A percentile compares a stretch with the other conserved stretches of the same genome.
Evolutionary conservation across 2,888 invertebrate species (phyloP).

Genomic region (Hypolimnas misippus): DNA sequence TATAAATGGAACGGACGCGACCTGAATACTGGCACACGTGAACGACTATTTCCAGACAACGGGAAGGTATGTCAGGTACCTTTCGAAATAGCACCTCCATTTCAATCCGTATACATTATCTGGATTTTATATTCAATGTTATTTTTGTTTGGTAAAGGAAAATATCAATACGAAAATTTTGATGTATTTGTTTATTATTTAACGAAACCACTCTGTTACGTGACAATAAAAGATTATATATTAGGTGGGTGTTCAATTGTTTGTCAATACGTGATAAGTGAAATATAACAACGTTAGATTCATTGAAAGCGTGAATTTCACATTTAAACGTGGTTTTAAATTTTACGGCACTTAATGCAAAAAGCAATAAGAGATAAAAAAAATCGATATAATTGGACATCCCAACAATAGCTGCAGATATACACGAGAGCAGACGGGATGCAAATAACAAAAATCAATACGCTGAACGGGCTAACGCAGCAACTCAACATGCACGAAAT

Average conservation of each 20-base stretch:
- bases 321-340: no score
- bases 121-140: conserved; percentile 40
- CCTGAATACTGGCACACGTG: conserved; percentile 73
- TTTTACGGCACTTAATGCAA: conserved; percentile 35
- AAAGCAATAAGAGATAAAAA: conserved; percentile 47
- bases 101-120: conserved; percentile 40
- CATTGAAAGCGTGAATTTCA: no score
- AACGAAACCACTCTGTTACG: neutral
- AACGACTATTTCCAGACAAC: conserved; percentile 71
- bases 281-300: no score
- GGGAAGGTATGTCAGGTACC: conserved; percentile 69
- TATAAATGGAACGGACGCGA: conserved; percentile 71
- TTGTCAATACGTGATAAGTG: no score
- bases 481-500: conserved; percentile 73
- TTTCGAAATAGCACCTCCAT: conserved; percentile 63
- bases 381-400: conserved; percentile 61
- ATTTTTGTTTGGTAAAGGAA: conserved; percentile 12
- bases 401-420: conserved; percentile 76
- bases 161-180: conserved; percentile 10
- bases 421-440: conserved; percentile 76
- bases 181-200: conserved; percentile 6
- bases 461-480: conserved; percentile 65
- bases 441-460: conserved; percentile 84
- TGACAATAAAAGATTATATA: neutral
- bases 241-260: no score